Percentiles rank a stretch among this genome's conserved stretches.
Conservation (phyloP, 2,797 vertebrate genomes). For the Lycodopsis pacificus region DNA sequence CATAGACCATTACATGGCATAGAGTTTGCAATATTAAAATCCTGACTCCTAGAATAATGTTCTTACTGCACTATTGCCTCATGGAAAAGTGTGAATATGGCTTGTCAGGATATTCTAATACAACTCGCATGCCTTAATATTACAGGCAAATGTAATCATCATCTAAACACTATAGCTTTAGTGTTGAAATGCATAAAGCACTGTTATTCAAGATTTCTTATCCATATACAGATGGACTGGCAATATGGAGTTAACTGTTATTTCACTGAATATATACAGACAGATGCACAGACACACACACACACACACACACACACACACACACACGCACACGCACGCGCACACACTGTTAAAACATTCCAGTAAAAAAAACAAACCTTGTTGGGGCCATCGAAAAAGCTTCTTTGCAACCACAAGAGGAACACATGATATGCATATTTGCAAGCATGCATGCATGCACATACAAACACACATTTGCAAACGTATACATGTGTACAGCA, state of each 20-base stretch:
- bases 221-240: background rate
- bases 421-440: slow-evolving; percentile 38
- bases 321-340: background rate
- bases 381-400: background rate
- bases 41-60: background rate
- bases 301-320: slow-evolving; percentile 7
- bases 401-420: slow-evolving; percentile 7
- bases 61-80: background rate
- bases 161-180: background rate
- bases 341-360: slow-evolving; percentile 5
- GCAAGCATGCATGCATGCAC: slow-evolving; percentile 28
- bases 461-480: slow-evolving; percentile 15
- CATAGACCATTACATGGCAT: background rate
- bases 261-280: background rate
- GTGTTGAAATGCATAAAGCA: background rate
- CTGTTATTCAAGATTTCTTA: background rate
- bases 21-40: background rate
- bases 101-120: background rate
- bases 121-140: background rate
- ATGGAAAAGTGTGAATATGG: background rate
- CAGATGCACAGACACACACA: slow-evolving; percentile 6
- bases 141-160: background rate
- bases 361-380: slow-evolving; percentile 11
- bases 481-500: slow-evolving; percentile 10
- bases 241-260: background rate